phyloP scores from a whole-genome alignment of 1,140 invertebrate genomes.

The Probaryconus sp. region DNA sequence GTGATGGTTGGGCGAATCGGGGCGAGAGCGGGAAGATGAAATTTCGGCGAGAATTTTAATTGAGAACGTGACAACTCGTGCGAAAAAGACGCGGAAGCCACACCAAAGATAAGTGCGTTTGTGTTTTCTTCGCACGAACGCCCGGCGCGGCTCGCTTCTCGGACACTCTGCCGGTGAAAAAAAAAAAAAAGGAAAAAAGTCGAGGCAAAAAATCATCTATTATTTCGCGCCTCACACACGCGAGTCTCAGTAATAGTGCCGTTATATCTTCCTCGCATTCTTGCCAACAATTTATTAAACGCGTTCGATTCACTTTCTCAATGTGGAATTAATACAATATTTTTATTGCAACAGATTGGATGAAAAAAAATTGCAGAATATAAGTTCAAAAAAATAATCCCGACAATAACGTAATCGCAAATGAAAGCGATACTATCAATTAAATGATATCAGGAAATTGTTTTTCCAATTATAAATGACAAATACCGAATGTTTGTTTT shows the following conservation, averaged over 20 bases:
- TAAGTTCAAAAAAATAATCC: no score
- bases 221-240: constrained; percentile 35
- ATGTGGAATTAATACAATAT: no score
- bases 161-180: constrained; percentile 27
- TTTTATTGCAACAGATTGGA: no score
- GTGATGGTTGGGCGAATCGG: no score
- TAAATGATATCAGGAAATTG: no score
- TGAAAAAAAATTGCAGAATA: background rate
- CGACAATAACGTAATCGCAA: no score
- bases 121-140: constrained; percentile 50
- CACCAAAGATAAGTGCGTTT: constrained; percentile 56
- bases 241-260: constrained; percentile 53
- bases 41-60: constrained; percentile 73
- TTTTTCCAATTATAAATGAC: no score
- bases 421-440: no score
- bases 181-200: constrained; percentile 11
- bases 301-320: constrained; percentile 46
- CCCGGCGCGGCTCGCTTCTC: constrained; percentile 3
- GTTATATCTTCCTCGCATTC: constrained; percentile 49
- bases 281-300: constrained; percentile 37
- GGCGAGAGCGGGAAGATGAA: constrained; percentile 46
- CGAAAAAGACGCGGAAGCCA: constrained; percentile 61
- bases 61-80: constrained; percentile 63
- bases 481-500: no score
- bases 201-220: constrained; percentile 2